phyloP scores from a whole-genome alignment of 2,888 invertebrate species.

The Cerceris ruficornis region DNA sequence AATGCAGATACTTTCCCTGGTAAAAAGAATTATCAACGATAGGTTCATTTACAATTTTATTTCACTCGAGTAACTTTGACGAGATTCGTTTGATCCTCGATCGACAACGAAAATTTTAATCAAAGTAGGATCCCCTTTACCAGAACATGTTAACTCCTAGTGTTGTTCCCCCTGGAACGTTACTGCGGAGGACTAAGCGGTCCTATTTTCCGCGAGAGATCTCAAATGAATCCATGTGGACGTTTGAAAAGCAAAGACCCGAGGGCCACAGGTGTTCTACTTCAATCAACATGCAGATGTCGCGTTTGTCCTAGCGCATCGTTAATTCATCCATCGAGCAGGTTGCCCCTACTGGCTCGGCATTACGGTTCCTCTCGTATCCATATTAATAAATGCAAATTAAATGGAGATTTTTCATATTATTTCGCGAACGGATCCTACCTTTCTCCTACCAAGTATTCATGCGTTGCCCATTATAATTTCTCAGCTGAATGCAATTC shows the following conservation, averaged over 20 bases:
- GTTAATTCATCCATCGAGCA: conserved; percentile 48
- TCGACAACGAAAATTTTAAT: too few species aligned
- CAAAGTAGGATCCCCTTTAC: too few species aligned
- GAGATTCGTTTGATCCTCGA: too few species aligned
- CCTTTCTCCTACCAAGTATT: background rate
- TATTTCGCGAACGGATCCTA: conserved; percentile 11
- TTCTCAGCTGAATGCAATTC: conserved; percentile 6
- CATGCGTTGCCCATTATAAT: background rate
- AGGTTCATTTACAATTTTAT: too few species aligned
- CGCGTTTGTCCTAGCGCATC: conserved; percentile 50
- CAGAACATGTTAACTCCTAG: too few species aligned
- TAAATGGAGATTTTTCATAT: conserved; percentile 42
- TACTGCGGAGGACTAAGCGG: conserved; percentile 10
- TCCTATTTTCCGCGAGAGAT: conserved; percentile 7
- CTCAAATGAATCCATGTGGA: conserved; percentile 13
- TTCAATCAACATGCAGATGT: conserved; percentile 55
- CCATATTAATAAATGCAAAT: conserved; percentile 58
- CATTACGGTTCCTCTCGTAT: conserved; percentile 42
- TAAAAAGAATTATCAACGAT: too few species aligned
- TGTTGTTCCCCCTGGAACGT: background rate
- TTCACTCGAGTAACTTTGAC: too few species aligned
- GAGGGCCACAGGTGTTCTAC: conserved; percentile 35
- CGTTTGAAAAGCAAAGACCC: conserved; percentile 6
- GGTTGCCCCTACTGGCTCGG: conserved; percentile 31
- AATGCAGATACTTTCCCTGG: too few species aligned